Conservation (phyloP, 2,888 invertebrate species). For the Apotomis betuletana region DNA sequence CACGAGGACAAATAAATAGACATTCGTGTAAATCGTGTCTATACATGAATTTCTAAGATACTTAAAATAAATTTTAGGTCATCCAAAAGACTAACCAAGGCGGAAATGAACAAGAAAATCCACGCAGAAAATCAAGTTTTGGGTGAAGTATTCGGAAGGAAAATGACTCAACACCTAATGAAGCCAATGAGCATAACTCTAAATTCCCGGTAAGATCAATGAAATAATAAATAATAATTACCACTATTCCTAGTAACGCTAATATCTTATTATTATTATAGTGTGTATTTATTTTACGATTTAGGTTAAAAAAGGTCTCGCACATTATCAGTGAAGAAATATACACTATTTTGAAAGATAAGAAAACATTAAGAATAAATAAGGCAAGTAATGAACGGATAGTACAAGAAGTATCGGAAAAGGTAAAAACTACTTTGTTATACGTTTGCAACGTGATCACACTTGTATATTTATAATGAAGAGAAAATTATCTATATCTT, state of each 20-base stretch:
- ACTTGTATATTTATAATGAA: too few species aligned
- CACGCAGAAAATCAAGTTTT: conserved; percentile 50
- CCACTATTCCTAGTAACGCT: too few species aligned
- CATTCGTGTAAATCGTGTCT: too few species aligned
- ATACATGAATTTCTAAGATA: background rate
- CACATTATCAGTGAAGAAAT: conserved; percentile 60
- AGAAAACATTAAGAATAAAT: conserved; percentile 43
- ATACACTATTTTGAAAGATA: conserved; percentile 48
- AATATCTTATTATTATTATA: too few species aligned
- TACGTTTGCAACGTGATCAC: background rate
- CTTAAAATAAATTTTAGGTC: conserved; percentile 22
- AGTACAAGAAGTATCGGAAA: conserved; percentile 58
- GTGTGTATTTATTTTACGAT: conserved; percentile 16
- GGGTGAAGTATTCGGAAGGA: conserved; percentile 61
- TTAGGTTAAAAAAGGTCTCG: conserved; percentile 60
- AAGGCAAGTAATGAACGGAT: conserved; percentile 48
- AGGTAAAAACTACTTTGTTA: conserved; percentile 49
- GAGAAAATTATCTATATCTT: too few species aligned
- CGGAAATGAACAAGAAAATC: conserved; percentile 40
- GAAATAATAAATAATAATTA: background rate
- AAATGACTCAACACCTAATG: conserved; percentile 56
- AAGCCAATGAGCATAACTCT: conserved; percentile 55
- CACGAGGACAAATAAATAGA: too few species aligned
- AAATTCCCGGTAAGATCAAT: conserved; percentile 58
- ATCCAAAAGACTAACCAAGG: conserved; percentile 34